Evolutionary conservation across 2,113 vertebrate species (phyloP).

Genomic region (Tichodroma muraria): DNA sequence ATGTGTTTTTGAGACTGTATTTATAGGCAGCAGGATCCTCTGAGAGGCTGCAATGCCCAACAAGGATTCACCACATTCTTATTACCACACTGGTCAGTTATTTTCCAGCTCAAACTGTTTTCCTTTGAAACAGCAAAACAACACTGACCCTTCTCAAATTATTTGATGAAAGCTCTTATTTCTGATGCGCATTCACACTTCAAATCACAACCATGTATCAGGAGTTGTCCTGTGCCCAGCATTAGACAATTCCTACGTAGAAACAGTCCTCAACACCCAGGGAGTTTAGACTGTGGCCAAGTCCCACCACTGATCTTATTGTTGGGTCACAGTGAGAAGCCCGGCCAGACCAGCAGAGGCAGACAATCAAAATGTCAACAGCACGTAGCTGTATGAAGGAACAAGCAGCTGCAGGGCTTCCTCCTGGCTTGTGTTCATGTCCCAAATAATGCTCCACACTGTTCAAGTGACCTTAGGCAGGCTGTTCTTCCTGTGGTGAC

Average conservation of each 20-base stretch:
- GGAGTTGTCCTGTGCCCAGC: background rate
- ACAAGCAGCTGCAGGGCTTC: background rate
- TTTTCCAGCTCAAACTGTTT: background rate
- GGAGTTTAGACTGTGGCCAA: background rate
- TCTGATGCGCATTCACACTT: background rate
- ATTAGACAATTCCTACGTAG: background rate
- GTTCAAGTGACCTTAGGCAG: background rate
- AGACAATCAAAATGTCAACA: background rate
- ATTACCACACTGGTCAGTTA: background rate
- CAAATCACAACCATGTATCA: background rate
- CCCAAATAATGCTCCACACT: background rate
- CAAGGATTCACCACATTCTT: background rate
- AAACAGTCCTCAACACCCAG: background rate
- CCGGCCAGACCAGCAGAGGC: background rate
- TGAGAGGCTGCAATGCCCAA: background rate
- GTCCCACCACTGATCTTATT: background rate
- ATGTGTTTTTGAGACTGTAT: background rate
- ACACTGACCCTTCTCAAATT: background rate
- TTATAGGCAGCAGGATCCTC: background rate
- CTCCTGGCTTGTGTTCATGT: background rate
- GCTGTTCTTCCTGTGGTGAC: background rate
- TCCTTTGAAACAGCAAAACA: background rate
- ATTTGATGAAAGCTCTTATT: background rate
- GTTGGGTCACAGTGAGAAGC: background rate
- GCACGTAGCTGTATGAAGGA: background rate